Evolutionary conservation across 2,888 invertebrate genomes (phyloP).

Genomic region (Pachymerium ferrugineum): DNA sequence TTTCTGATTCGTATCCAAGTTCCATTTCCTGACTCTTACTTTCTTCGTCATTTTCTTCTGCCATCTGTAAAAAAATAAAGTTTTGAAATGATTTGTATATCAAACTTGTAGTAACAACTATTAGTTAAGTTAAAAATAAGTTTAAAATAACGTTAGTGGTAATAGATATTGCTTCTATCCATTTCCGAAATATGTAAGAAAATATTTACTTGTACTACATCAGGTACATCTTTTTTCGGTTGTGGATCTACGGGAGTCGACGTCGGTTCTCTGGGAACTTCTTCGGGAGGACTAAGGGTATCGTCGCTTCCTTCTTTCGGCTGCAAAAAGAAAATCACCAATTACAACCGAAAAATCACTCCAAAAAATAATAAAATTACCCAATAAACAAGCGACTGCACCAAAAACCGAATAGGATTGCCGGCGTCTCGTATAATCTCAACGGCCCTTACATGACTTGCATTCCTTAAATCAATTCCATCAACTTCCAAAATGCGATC

Average conservation of each 20-base stretch:
- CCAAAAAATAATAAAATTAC: conserved; percentile 47
- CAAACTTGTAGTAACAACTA: no score
- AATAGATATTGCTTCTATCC: no score
- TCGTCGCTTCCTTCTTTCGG: background rate
- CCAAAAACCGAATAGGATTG: conserved; percentile 80
- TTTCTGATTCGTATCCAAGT: background rate
- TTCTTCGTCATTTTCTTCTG: background rate
- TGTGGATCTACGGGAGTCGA: background rate
- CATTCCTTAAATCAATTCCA: conserved; percentile 79
- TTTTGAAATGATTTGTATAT: no score
- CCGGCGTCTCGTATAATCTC: conserved; percentile 86
- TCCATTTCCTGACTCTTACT: background rate
- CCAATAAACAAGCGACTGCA: conserved; percentile 74
- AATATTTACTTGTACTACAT: background rate
- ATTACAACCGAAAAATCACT: no score
- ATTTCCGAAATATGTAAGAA: no score
- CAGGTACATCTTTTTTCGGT: background rate
- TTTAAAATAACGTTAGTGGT: no score
- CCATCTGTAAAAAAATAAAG: background rate
- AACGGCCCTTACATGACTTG: conserved; percentile 90
- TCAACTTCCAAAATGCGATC: conserved; percentile 84
- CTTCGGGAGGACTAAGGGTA: background rate
- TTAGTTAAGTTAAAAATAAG: no score
- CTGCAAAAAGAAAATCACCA: background rate
- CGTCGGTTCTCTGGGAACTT: background rate